Base-by-base conservation (phyloP, 2,888 invertebrate genomes). In the Mechanitis mazaeus region DNA sequence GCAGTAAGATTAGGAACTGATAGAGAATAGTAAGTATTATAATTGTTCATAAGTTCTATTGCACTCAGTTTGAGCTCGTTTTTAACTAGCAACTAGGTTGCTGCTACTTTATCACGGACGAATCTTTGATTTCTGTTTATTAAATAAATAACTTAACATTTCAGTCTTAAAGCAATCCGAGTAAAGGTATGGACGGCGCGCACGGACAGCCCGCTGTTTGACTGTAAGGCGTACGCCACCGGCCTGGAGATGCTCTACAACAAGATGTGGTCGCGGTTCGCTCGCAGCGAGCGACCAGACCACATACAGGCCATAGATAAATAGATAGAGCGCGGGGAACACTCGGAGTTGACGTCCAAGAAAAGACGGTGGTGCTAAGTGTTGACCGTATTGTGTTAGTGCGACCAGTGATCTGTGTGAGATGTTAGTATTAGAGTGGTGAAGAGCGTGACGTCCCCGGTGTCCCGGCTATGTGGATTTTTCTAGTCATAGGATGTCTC, bases 101-200 rank as follows among this genome's bases (percentile, higher is more conserved):
- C 42, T 9, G 2, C 42, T 9, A 9, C 53, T 9, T 20, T 54
- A 20, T 50, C 61, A 45, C 57, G 31, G 12, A 58, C 56, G 9
- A 28, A 54, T 1, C 2, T 11, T 31, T 45, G 28, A 28, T 9
- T 3, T 56, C 12, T 5, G 35, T 28, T 38, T 35, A 35, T 35
- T 35, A 28, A 28, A 11, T 9, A 54, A 12, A 33, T 50, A 28
- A 54, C 31, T n/a, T 64, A 62, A 54, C 54, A 69, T 81, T 91
- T 81, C 77, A 91, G 96, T 84, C 93, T 99, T 75, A 97, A 96
- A 91, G 95, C 94, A 31, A 95, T 96, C 76, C 94, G 99, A 59
- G 98, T 96, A 57, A 98, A 97, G 84, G 99, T 99, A 46, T 99
- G 99, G 98, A 92, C 95, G 71, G 96, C 97, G 0, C 93, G 99